Conservation (phyloP, 2,888 invertebrate genomes). For the Melieria omissa region DNA sequence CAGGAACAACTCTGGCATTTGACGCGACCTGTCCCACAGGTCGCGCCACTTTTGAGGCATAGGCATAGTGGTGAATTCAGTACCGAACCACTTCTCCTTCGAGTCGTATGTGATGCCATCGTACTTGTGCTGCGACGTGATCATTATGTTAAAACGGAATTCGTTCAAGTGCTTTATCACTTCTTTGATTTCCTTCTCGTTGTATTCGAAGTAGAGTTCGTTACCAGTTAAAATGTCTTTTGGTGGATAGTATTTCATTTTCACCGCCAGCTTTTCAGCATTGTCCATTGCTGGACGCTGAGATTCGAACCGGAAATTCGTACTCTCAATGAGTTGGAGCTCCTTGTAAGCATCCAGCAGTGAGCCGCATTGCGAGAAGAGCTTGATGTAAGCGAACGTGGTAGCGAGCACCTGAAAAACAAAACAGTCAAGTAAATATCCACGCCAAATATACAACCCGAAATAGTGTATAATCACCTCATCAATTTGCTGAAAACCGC, state of each 20-base stretch:
- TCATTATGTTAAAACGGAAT: slow-evolving; percentile 63
- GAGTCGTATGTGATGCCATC: slow-evolving; percentile 69
- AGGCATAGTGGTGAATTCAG: slow-evolving; percentile 77
- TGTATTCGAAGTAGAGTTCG: slow-evolving; percentile 79
- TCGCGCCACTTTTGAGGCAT: slow-evolving; percentile 72
- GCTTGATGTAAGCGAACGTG: slow-evolving; percentile 82
- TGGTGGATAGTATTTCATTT: slow-evolving; percentile 84
- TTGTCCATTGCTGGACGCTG: slow-evolving; percentile 80
- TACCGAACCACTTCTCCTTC: slow-evolving; percentile 86
- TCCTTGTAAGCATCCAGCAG: slow-evolving; percentile 68
- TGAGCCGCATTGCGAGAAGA: slow-evolving; percentile 69
- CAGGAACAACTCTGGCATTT: slow-evolving; percentile 72
- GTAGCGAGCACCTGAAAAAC: slow-evolving; percentile 76
- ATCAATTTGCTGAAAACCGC: slow-evolving; percentile 77
- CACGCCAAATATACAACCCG: too few relatives aligned
- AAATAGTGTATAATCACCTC: slow-evolving; percentile 66
- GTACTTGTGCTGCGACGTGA: slow-evolving; percentile 61
- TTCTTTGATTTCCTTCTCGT: slow-evolving; percentile 70
- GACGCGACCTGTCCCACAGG: slow-evolving; percentile 72
- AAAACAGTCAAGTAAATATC: not conserved
- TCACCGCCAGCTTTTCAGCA: slow-evolving; percentile 80
- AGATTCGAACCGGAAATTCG: slow-evolving; percentile 76
- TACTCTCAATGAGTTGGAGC: slow-evolving; percentile 78
- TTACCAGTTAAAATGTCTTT: slow-evolving; percentile 83
- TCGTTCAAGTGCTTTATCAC: slow-evolving; percentile 58